These are phyloP conservation scores for Candidula unifasciata DNA, from an alignment of 2,888 invertebrate species.

Conservation along the genomic window DNA sequence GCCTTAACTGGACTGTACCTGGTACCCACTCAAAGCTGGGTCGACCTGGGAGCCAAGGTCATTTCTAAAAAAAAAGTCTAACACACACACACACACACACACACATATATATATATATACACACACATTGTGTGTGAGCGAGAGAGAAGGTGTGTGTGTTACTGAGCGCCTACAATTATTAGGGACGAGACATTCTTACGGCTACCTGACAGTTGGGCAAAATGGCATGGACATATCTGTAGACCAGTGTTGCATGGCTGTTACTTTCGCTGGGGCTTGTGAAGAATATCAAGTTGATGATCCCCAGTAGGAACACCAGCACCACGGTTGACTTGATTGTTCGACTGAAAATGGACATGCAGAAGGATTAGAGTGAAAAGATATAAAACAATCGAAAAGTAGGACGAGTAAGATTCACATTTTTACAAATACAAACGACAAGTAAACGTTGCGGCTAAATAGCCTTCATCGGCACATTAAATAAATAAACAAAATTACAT, in stretches of 20 bases:
- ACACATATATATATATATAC: not conserved
- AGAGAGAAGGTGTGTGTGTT: too few species aligned
- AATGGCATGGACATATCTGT: constrained; percentile 80
- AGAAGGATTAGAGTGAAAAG: too few species aligned
- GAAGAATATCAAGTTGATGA: constrained; percentile 80
- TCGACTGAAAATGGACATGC: constrained; percentile 69
- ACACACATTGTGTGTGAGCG: not conserved
- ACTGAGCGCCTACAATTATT: not conserved
- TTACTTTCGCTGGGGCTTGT: constrained; percentile 78
- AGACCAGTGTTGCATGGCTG: constrained; percentile 75
- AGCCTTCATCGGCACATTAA: too few species aligned
- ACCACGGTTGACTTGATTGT: constrained; percentile 81
- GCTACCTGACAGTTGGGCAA: constrained; percentile 81
- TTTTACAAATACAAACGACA: too few species aligned
- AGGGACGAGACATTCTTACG: not conserved
- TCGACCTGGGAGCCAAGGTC: too few species aligned
- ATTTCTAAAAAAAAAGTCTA: too few species aligned
- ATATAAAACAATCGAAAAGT: too few species aligned
- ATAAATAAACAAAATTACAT: too few species aligned
- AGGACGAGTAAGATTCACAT: too few species aligned
- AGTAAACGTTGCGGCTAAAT: too few species aligned
- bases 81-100: not conserved
- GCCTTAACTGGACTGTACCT: too few species aligned
- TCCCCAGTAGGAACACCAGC: constrained; percentile 81
- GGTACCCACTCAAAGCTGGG: too few species aligned